These are phyloP conservation scores for Barypeithes pellucidus DNA, from an alignment of 2,888 invertebrate species.

Conservation along the genomic window DNA sequence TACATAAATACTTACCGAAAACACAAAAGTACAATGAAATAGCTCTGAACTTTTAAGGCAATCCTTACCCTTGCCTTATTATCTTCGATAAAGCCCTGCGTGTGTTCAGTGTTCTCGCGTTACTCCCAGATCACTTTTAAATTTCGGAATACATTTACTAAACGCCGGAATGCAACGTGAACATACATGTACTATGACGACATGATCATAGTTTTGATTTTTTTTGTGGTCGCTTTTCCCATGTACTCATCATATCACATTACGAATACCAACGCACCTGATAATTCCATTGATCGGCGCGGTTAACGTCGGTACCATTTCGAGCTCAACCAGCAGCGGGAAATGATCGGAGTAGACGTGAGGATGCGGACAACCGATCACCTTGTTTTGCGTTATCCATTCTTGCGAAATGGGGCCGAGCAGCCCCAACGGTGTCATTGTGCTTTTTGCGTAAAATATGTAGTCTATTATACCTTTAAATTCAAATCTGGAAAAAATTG, in stretches of 20 bases:
- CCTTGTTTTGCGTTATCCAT: slow-evolving; percentile 96
- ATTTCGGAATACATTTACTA: no score
- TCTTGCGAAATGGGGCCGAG: slow-evolving; percentile 95
- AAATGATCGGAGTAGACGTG: slow-evolving; percentile 98
- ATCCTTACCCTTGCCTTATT: no score
- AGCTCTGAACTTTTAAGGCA: no score
- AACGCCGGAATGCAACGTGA: no score
- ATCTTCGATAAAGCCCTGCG: no score
- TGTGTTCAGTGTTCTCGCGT: no score
- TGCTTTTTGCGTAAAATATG: slow-evolving; percentile 97
- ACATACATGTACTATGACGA: no score
- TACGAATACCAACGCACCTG: slow-evolving; percentile 75
- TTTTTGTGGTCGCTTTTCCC: no score
- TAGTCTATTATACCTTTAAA: slow-evolving; percentile 99
- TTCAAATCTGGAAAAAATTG: slow-evolving; percentile 83
- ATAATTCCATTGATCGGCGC: slow-evolving; percentile 85
- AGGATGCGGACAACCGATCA: slow-evolving; percentile 98
- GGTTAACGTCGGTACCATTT: slow-evolving; percentile 86
- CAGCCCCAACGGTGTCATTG: slow-evolving; percentile 95
- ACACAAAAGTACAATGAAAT: no score
- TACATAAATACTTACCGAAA: no score
- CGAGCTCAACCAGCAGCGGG: slow-evolving; percentile 91
- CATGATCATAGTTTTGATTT: no score
- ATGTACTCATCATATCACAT: background rate
- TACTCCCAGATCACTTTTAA: no score